Conservation (phyloP, 2,888 invertebrate genomes). For the Aphodius granarius region DNA sequence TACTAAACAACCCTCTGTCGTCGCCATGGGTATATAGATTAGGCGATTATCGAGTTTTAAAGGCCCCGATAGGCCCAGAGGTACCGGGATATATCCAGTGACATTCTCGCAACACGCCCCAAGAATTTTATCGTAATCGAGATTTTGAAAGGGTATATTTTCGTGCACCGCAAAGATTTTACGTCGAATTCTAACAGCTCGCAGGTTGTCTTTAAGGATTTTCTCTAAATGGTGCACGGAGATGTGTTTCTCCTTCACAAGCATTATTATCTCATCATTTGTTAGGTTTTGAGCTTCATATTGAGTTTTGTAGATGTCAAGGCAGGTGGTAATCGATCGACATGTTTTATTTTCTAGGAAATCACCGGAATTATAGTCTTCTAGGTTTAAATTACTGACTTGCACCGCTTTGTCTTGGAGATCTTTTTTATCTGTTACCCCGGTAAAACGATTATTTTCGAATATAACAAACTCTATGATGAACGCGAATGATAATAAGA, state of each 20-base stretch:
- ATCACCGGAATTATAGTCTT: not conserved
- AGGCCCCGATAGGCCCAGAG: constrained; percentile 95
- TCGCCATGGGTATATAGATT: constrained; percentile 95
- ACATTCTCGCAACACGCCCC: constrained; percentile 98
- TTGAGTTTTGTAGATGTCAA: constrained; percentile 70
- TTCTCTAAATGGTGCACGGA: constrained; percentile 85
- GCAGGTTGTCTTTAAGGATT: constrained; percentile 73
- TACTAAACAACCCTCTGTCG: constrained; percentile 97
- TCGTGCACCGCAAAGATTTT: constrained; percentile 61
- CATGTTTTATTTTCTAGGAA: constrained; percentile 20
- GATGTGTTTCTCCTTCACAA: constrained; percentile 80
- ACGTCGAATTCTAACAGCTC: constrained; percentile 83
- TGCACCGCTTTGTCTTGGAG: constrained; percentile 14
- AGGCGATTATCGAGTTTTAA: constrained; percentile 78
- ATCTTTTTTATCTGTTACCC: not conserved
- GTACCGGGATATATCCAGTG: constrained; percentile 93
- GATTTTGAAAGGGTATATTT: constrained; percentile 67
- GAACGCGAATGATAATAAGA: constrained; percentile 73
- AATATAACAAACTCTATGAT: constrained; percentile 90
- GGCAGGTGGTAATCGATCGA: constrained; percentile 64
- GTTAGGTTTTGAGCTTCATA: constrained; percentile 68
- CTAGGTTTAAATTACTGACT: not conserved
- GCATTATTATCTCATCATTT: constrained; percentile 79
- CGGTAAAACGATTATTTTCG: constrained; percentile 56
- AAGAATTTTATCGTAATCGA: constrained; percentile 59